A percentile compares a stretch with the other conserved stretches of the same genome.
phyloP scores from a whole-genome alignment of 92 coral and sea anemone species.

The Nematostella vectensis region DNA sequence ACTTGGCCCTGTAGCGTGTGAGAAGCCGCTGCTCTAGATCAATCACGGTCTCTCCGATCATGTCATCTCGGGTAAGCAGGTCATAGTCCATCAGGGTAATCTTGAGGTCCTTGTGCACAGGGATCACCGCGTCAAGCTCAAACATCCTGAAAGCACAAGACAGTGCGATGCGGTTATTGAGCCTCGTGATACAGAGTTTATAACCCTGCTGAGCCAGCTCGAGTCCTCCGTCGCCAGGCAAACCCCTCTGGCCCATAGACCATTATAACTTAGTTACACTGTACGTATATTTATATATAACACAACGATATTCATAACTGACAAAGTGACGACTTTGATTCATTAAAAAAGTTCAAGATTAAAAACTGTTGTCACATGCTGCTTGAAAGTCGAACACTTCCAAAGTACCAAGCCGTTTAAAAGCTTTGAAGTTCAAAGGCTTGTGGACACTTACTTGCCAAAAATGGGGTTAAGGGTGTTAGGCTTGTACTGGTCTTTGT shows the following conservation, averaged over 20 bases:
- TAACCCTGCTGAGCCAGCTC: no score
- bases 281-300: no score
- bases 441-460: constrained; percentile 93
- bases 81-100: constrained; percentile 87
- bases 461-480: constrained; percentile 76
- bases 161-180: neutral
- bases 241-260: no score
- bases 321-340: no score
- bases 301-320: no score
- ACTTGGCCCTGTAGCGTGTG: constrained; percentile 66
- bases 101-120: constrained; percentile 80
- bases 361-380: no score
- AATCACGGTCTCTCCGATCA: constrained; percentile 85
- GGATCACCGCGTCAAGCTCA: constrained; percentile 83
- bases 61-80: constrained; percentile 71
- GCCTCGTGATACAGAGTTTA: neutral
- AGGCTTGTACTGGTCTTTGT: constrained; percentile 65
- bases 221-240: no score
- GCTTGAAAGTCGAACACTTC: no score
- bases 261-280: no score
- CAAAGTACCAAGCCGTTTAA: no score
- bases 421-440: no score
- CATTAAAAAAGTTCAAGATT: no score
- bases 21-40: constrained; percentile 90
- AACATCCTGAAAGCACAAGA: constrained; percentile 58